phyloP scores from a whole-genome alignment of 1,140 invertebrate species.

The Piezodorus guildinii region DNA sequence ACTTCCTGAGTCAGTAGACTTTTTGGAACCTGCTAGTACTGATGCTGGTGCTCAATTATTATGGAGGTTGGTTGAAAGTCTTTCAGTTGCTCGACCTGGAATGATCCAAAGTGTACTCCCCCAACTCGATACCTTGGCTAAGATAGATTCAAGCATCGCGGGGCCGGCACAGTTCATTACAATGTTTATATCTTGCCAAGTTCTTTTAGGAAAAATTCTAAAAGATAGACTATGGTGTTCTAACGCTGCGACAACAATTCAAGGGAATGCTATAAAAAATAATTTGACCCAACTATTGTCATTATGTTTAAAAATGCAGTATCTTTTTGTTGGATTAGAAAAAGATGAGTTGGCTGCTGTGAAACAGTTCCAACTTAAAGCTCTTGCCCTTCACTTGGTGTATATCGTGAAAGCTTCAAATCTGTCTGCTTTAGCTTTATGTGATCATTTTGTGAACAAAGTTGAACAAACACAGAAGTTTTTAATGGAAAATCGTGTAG shows the following conservation, averaged over 20 bases:
- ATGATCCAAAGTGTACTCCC: slow-evolving; percentile 20
- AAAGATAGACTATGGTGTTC: slow-evolving; percentile 37
- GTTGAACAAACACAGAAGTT: slow-evolving; percentile 45
- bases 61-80: slow-evolving; percentile 16
- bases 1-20: slow-evolving; percentile 19
- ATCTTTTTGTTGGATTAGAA: slow-evolving; percentile 69
- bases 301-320: slow-evolving; percentile 64
- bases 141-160: slow-evolving; percentile 69
- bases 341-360: slow-evolving; percentile 62
- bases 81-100: slow-evolving; percentile 13
- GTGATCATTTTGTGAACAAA: slow-evolving; percentile 50
- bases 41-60: slow-evolving; percentile 17
- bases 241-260: slow-evolving; percentile 36
- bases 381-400: slow-evolving; percentile 70
- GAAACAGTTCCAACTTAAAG: slow-evolving; percentile 71
- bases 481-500: slow-evolving; percentile 38
- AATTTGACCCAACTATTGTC: slow-evolving; percentile 52
- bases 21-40: slow-evolving; percentile 16
- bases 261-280: slow-evolving; percentile 41
- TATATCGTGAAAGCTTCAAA: slow-evolving; percentile 52
- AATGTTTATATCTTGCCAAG: slow-evolving; percentile 56
- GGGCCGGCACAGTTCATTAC: slow-evolving; percentile 49
- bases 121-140: slow-evolving; percentile 47
- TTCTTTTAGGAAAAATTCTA: slow-evolving; percentile 38
- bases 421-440: slow-evolving; percentile 46